phyloP scores from a whole-genome alignment of 2,797 vertebrate genomes.

The Danio choprae region DNA sequence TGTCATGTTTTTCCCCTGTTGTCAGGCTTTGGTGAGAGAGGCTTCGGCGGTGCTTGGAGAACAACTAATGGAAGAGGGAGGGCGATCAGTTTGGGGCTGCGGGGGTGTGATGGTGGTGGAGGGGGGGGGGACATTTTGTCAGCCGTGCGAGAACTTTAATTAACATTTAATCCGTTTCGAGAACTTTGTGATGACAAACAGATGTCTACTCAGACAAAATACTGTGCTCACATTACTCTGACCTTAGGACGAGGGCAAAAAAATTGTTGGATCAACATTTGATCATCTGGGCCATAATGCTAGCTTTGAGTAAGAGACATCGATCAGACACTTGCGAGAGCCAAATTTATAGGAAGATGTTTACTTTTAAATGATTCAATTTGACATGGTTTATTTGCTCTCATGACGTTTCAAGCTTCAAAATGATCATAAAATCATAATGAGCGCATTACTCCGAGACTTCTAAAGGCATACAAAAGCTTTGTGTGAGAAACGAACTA shows the following conservation, averaged over 20 bases:
- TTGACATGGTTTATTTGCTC: background rate
- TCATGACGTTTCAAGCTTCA: constrained; percentile 1
- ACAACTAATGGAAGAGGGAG: constrained; percentile 54
- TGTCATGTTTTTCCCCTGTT: constrained; percentile 75
- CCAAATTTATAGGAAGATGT: background rate
- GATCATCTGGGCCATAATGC: constrained; percentile 47
- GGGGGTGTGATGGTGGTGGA: constrained; percentile 26
- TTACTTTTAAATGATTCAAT: background rate
- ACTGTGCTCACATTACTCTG: constrained; percentile 64
- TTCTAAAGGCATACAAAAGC: background rate
- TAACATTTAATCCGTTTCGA: constrained; percentile 70
- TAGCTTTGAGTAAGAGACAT: constrained; percentile 54
- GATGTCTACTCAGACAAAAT: constrained; percentile 68
- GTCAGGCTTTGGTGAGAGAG: constrained; percentile 59
- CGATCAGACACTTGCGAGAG: background rate
- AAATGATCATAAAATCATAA: background rate
- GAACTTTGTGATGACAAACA: constrained; percentile 75
- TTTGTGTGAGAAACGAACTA: background rate
- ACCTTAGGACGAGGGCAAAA: constrained; percentile 56
- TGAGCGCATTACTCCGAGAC: background rate
- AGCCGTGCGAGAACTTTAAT: constrained; percentile 69
- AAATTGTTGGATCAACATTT: constrained; percentile 39
- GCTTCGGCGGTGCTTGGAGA: constrained; percentile 65
- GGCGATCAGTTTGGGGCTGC: constrained; percentile 51
- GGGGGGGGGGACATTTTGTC: constrained; percentile 55